These are phyloP conservation scores for Listronotus oregonensis DNA, from an alignment of 1,140 invertebrate species.

Conservation along the genomic window DNA sequence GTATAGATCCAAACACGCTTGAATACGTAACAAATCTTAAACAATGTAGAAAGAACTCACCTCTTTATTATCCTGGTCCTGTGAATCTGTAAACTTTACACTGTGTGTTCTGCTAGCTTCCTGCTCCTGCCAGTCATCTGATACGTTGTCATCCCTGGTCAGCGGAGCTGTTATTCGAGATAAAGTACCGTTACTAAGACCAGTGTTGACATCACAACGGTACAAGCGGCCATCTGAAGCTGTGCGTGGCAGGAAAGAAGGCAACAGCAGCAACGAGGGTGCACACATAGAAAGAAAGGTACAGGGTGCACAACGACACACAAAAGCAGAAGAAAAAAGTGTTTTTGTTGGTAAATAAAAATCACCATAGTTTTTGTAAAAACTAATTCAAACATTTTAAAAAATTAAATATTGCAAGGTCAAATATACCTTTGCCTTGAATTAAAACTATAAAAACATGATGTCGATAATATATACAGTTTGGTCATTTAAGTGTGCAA, in stretches of 20 bases:
- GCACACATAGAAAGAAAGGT: conserved; percentile 42
- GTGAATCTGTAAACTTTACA: conserved; percentile 87
- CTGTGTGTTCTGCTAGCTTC: conserved; percentile 82
- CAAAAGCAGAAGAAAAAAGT: conserved; percentile 10
- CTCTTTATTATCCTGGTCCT: conserved; percentile 74
- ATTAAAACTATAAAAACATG: too few species aligned
- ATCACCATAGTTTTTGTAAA: not conserved
- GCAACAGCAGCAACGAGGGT: conserved; percentile 27
- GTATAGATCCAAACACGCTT: too few species aligned
- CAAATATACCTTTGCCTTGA: too few species aligned
- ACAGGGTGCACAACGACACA: conserved; percentile 25
- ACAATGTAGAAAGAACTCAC: conserved; percentile 56
- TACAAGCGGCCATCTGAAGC: conserved; percentile 57
- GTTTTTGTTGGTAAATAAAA: not conserved
- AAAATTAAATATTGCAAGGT: too few species aligned
- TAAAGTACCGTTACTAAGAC: conserved; percentile 51
- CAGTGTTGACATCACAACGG: conserved; percentile 53
- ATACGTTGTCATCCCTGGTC: conserved; percentile 66
- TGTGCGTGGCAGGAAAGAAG: conserved; percentile 28
- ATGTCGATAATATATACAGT: too few species aligned
- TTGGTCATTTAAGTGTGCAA: too few species aligned
- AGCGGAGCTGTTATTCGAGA: conserved; percentile 44
- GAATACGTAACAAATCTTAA: too few species aligned
- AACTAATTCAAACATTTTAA: too few species aligned
- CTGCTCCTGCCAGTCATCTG: conserved; percentile 75